Base-by-base conservation (phyloP, 2,888 invertebrate genomes). In the Formica aserva region DNA sequence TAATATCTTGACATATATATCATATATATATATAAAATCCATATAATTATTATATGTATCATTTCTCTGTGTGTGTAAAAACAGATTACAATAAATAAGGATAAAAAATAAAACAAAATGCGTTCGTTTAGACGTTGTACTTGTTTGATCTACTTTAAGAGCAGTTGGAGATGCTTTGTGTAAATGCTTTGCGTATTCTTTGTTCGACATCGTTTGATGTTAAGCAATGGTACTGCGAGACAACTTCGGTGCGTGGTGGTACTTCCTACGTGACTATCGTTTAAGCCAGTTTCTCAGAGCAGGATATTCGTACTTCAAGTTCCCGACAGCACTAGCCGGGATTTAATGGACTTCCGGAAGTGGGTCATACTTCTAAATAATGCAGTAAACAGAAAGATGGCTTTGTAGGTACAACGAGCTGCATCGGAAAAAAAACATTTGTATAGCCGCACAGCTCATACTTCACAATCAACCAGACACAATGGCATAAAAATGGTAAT, bases 301-400 rank as follows among this genome's bases (percentile, higher is more conserved):
- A 38, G 32, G 63, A 45, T 71, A 78, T 82, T 78, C 87, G 85
- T 84, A 75, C 72, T 48, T 45, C 83, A 76, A 83, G 78, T 86
- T 86, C 81, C 71, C 52, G 77, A 63, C 71, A 72, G 69, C 69
- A 67, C 67, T 86, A 77, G 72, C 65, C 57, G 52, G 65, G 83
- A 85, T 87, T 86, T 87, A 89, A 90, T 90, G 88, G 90, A 91
- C 86, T 90, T 83, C 87, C 82, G 86, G 78, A 82, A 86, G 82
- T 86, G 83, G 82, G 85, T 87, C 85, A 52, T 77, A 84, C 86
- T 87, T 87, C 87, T 91, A 88, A 82, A 89, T 90, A 88, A 91
- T 75, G 84, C 81, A n/a, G 82, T 85, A 85, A 89, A 91, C 86
- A 90, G 88, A 88, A 88, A 86, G 91, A 45, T 80, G 71, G 60